These are phyloP conservation scores for Paralichthys olivaceus DNA, from an alignment of 2,113 vertebrate species.

Conservation along the genomic window DNA sequence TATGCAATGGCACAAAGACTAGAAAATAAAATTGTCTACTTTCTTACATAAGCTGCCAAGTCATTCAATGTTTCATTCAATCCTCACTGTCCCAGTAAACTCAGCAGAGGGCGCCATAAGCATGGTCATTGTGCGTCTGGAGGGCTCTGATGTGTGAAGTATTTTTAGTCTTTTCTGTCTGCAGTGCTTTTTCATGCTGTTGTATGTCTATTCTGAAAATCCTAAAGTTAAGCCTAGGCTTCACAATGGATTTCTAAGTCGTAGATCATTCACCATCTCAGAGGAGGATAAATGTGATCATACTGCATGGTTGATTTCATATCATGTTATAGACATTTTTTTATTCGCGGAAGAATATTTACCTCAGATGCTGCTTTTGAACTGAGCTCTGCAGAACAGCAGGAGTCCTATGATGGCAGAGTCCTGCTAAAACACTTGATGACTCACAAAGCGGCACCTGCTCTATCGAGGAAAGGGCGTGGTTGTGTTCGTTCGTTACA, in stretches of 20 bases:
- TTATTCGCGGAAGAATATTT: no score
- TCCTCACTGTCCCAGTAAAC: constrained; percentile 2
- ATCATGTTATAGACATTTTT: no score
- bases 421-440: neutral
- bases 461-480: neutral
- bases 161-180: no score
- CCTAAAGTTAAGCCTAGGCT: neutral
- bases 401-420: neutral
- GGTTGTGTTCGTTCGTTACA: neutral
- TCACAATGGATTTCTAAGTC: neutral
- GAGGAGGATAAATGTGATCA: neutral
- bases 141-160: neutral
- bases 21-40: neutral
- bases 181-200: neutral
- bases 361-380: neutral
- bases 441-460: neutral
- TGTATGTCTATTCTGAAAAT: neutral
- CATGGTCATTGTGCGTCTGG: neutral
- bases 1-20: neutral
- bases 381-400: neutral
- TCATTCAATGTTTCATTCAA: constrained; percentile 22
- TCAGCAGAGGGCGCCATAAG: constrained; percentile 72
- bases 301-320: neutral
- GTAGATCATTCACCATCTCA: neutral
- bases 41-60: neutral